Base-by-base conservation (phyloP, 2,797 vertebrate species). In the Parambassis ranga region DNA sequence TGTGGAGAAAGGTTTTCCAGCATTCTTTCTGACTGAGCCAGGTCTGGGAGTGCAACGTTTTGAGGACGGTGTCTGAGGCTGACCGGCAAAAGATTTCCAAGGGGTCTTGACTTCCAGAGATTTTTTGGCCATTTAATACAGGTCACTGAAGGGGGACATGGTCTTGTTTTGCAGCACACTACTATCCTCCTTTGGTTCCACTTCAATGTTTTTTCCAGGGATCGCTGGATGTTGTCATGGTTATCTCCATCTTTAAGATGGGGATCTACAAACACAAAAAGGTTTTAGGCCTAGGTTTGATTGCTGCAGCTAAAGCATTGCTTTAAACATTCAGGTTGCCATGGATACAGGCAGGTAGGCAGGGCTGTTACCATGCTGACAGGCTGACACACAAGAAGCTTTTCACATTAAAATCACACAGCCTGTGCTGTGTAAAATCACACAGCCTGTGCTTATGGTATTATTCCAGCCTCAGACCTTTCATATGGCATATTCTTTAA, bases 121-220 rank as follows among this genome's bases (percentile, higher is more conserved):
- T 4, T 87, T 81, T 61, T 94, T 97, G 72, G 95, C 71, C 15
- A 93, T 94, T 80, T 96, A 88, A 76, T 94, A 98, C 20, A 98
- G 92, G 59, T 94, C 85, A 47, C 51, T 81, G 26, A 98, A 98
- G 3, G 96, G 96, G 57, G 95, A 97, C 18, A 11, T 35, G 0
- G 65, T 46, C 62, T 90, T 86, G 67, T 5, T 64, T 39, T 84
- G 71, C 30, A 52, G 51, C 22, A 60, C 38, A 38, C 30, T 33
- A 6, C 5, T 53, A 14, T 70, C 86, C 24, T 74, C 77, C 22
- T 73, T 82, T 13, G 80, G 41, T 16, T 85, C 85, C 46, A 71
- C 7, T 39, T 75, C 87, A 65, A 43, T 1, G 1, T 71, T 63
- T 56, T 86, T n/a, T 91, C 91, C 76, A 84, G 28, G 20, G 76